Evolutionary conservation across 2,888 invertebrate genomes (phyloP).

Genomic region (Chelonus formosanus): DNA sequence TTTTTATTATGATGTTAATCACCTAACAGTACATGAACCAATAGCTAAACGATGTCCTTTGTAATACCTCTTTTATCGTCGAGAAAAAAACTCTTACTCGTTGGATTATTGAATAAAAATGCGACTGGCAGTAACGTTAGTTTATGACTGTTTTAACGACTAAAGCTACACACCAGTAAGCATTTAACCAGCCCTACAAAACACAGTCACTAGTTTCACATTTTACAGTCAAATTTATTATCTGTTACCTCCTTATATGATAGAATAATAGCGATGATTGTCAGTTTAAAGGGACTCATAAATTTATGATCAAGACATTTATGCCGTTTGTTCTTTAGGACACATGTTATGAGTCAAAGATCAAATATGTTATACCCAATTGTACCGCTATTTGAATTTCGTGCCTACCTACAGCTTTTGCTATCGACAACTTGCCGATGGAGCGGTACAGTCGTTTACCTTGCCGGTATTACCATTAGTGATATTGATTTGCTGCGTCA

Average conservation of each 20-base stretch:
- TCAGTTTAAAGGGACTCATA: conserved; percentile 64
- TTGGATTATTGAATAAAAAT: conserved; percentile 39
- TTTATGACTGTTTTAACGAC: conserved; percentile 64
- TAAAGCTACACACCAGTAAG: conserved; percentile 63
- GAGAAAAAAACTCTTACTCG: not conserved
- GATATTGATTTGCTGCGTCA: too few relatives aligned
- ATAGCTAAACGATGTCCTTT: not conserved
- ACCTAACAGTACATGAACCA: too few relatives aligned
- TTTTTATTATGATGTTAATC: too few relatives aligned
- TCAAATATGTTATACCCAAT: conserved; percentile 56
- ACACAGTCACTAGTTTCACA: conserved; percentile 63
- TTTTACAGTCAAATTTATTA: conserved; percentile 65
- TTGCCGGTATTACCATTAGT: too few relatives aligned
- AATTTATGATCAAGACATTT: conserved; percentile 54
- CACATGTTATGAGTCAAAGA: conserved; percentile 33
- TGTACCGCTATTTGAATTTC: conserved; percentile 19
- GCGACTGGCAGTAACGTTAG: conserved; percentile 58
- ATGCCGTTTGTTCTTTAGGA: conserved; percentile 44
- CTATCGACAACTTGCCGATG: conserved; percentile 11
- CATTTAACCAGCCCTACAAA: conserved; percentile 64
- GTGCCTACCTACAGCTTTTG: not conserved
- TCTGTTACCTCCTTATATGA: conserved; percentile 65
- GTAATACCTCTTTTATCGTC: not conserved
- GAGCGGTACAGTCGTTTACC: conserved; percentile 5
- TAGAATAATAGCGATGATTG: conserved; percentile 64